A percentile compares a stretch with the other conserved stretches of the same genome.
Evolutionary conservation across 2,888 invertebrate species (phyloP).

Genomic region (Entomobrya proxima): DNA sequence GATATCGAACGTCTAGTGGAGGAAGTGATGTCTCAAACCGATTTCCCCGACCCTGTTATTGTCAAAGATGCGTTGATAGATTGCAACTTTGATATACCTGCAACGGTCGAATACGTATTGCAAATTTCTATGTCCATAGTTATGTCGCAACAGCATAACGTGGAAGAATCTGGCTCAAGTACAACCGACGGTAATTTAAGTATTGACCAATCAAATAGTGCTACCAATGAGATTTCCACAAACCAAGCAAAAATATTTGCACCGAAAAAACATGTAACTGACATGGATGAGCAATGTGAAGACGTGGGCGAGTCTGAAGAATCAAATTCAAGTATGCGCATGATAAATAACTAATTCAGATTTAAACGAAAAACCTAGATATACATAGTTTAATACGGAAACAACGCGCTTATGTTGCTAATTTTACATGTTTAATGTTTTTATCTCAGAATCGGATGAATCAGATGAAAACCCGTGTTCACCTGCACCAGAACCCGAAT

Average conservation of each 20-base stretch:
- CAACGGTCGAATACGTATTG: slow-evolving; percentile 69
- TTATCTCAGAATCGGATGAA: slow-evolving; percentile 24
- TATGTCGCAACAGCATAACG: slow-evolving; percentile 56
- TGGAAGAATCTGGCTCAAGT: slow-evolving; percentile 21
- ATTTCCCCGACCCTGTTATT: slow-evolving; percentile 74
- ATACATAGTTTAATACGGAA: background rate
- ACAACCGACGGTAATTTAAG: slow-evolving; percentile 28
- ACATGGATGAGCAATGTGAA: slow-evolving; percentile 66
- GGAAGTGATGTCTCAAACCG: slow-evolving; percentile 75
- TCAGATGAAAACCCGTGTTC: slow-evolving; percentile 58
- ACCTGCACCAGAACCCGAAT: slow-evolving; percentile 33
- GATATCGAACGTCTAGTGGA: slow-evolving; percentile 73
- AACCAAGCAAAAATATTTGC: background rate
- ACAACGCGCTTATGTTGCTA: background rate
- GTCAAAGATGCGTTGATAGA: slow-evolving; percentile 75
- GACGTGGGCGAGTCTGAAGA: slow-evolving; percentile 61
- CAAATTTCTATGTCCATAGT: slow-evolving; percentile 67
- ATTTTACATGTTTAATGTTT: background rate
- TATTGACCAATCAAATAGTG: slow-evolving; percentile 43
- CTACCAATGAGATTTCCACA: slow-evolving; percentile 38
- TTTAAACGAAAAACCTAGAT: background rate
- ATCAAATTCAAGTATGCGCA: slow-evolving; percentile 49
- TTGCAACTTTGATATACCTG: slow-evolving; percentile 72
- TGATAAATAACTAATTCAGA: background rate
- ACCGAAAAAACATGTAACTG: slow-evolving; percentile 52